Percentiles rank a stretch among this genome's conserved stretches.
Evolutionary conservation across 1,140 invertebrate genomes (phyloP).

Genomic region (Drosophila santomea): DNA sequence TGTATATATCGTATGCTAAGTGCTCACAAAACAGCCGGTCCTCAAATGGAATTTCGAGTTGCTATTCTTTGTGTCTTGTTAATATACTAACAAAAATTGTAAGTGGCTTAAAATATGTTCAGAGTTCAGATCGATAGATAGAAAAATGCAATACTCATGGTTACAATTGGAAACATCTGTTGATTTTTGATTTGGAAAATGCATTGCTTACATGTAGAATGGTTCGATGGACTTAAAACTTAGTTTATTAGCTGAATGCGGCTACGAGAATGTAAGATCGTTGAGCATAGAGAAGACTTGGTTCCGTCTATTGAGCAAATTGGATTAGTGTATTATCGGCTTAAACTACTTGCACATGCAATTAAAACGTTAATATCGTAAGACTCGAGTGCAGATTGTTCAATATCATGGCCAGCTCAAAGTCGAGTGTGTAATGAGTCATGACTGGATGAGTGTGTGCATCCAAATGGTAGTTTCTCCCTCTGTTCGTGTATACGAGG

Average conservation of each 20-base stretch:
- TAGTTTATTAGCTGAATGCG: slow-evolving; percentile 25
- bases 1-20: slow-evolving; percentile 45
- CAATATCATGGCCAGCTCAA: slow-evolving; percentile 53
- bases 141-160: slow-evolving; percentile 72
- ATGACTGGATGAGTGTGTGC: slow-evolving; percentile 42
- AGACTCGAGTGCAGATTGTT: slow-evolving; percentile 37
- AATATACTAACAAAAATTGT: slow-evolving; percentile 51
- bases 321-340: slow-evolving; percentile 51
- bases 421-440: slow-evolving; percentile 32
- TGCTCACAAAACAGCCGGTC: slow-evolving; percentile 15
- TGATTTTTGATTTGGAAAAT: slow-evolving; percentile 51
- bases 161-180: slow-evolving; percentile 58
- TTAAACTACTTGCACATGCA: slow-evolving; percentile 67
- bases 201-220: slow-evolving; percentile 54
- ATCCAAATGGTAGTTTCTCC: slow-evolving; percentile 26
- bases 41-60: slow-evolving; percentile 10
- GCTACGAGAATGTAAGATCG: slow-evolving; percentile 40
- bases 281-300: slow-evolving; percentile 35
- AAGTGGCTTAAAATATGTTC: slow-evolving; percentile 48
- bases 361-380: slow-evolving; percentile 72
- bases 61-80: slow-evolving; percentile 13
- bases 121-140: slow-evolving; percentile 33
- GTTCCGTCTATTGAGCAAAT: slow-evolving; percentile 49
- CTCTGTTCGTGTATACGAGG: slow-evolving; percentile 3
- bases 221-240: slow-evolving; percentile 29